Evolutionary conservation across 2,113 vertebrate genomes (phyloP), one percentile per base, ranked within the genome.

Genomic region (Lota lota): DNA sequence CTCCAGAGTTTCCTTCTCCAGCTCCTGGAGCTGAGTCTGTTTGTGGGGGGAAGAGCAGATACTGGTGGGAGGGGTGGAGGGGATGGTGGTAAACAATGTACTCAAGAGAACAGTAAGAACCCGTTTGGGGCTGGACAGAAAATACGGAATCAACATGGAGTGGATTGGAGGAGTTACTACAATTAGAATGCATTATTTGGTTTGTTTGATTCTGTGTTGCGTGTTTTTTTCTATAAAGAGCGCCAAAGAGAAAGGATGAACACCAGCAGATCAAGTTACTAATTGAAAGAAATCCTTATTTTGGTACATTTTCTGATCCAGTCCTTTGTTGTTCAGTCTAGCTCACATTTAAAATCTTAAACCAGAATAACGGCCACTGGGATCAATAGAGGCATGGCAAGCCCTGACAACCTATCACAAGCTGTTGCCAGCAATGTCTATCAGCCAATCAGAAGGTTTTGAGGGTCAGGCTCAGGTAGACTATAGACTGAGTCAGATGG

Each of bases 401-500:
- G 28, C 64, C 78, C 72, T 74, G 77, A 77, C 61, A 72, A 72
- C 87, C 88, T 82, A 88, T 85, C 79, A 86, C 65, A 72, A 50
- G 61, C 69, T 82, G 75, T 67, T 83, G 84, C 70, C 75, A 75
- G 75, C 69, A 50, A n/a, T 57, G 69, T 63, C 57, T 28, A 24
- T 17, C 16, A 74, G 77, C 85, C 88, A 85, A 82, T 85, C 64
- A 64, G 47, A 79, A 40, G 0, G 60, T 19, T 33, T 60, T 67
- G 20, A 65, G 78, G 77, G 79, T 85, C 83, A 85, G 68, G 80
- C 10, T 47, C 80, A 87, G 83, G 78, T 74, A 69, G 79, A 77
- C 70, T 53, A 72, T 51, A 83, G 83, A 70, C 65, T 15, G 20
- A 64, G 67, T 70, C 77, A 78, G 75, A 82, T 85, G 77, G 79